A percentile compares a stretch with the other conserved stretches of the same genome.
phyloP scores from a whole-genome alignment of 2,888 invertebrate genomes.

The Drosophila mimetica region DNA sequence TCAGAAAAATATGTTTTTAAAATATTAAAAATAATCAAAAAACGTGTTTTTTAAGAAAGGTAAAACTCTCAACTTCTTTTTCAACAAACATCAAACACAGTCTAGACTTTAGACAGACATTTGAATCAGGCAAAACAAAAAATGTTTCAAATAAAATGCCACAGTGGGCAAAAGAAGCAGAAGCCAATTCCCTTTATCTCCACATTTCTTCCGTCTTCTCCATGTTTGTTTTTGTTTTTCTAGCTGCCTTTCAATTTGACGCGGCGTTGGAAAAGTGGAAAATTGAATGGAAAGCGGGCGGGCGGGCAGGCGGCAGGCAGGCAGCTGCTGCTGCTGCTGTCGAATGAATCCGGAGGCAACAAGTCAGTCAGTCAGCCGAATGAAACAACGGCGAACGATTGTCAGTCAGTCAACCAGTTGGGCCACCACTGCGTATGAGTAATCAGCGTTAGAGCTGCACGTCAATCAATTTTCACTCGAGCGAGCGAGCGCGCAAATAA shows the following conservation, averaged over 20 bases:
- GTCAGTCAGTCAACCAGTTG: slow-evolving; percentile 38
- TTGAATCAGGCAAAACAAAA: background rate
- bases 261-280: background rate
- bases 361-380: slow-evolving; percentile 14
- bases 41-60: too few species aligned
- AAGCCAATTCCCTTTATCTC: background rate
- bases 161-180: background rate
- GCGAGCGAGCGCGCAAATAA: slow-evolving; percentile 28
- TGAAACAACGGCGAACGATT: background rate
- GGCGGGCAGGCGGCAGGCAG: background rate
- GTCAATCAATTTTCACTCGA: slow-evolving; percentile 54
- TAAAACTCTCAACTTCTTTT: too few species aligned
- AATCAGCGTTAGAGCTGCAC: slow-evolving; percentile 52
- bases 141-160: background rate
- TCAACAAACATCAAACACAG: background rate
- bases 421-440: slow-evolving; percentile 68
- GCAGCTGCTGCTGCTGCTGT: slow-evolving; percentile 1
- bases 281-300: slow-evolving; percentile 12
- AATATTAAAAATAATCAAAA: too few species aligned
- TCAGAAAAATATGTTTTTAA: background rate
- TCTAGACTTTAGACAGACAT: slow-evolving; percentile 1
- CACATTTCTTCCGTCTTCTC: background rate
- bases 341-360: slow-evolving; percentile 21
- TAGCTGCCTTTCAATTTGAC: slow-evolving; percentile 7
- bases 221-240: background rate